Evolutionary conservation across 2,888 invertebrate genomes (phyloP), one percentile per base, ranked within the genome.

Genomic region (Eremobia ochroleuca): DNA sequence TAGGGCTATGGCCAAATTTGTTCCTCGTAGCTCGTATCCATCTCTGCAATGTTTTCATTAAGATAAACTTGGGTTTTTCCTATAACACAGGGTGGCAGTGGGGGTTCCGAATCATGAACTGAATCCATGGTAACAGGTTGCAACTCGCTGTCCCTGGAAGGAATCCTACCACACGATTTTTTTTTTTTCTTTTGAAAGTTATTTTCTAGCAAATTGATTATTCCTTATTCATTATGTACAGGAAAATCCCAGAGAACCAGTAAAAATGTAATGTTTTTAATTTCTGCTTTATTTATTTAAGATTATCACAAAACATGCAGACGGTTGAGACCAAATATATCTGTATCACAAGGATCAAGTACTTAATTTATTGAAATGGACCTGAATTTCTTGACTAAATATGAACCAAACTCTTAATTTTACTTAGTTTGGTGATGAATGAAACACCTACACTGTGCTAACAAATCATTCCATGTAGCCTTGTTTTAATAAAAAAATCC

Each of bases 401-500:
- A 58, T 62, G 34, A 43, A 71, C 61, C 31, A 58, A 67, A 25
- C 21, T 31, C 15, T n/a, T 59, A 62, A 64, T 59, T n/a, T 75
- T 43, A 43, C 37, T 76, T 67, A n/a, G 15, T 64, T 55, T 59
- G 37, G 15, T 69, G 21, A 34, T 83, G 18, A 61, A 65, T 66
- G 37, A 70, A 76, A 37, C 59, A 76, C 46, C 71, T 67, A 58
- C 28, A 72, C 81, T 66, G 79, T 40, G 61, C 9, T 52, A 77
- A 59, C 15, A 61, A 59, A 62, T 31, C 25, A 81, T 77, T 58
- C 37, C 28, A 11, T 25, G 21, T 73, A 49, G 28, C 65, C 46
- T 85, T 70, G 52, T 77, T 77, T 85, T 46, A 68, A 62, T 66
- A 11, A 76, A 11, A 76, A 59, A 55, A 66, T 77, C 74, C 31